These are phyloP conservation scores for Macrophya alboannulata DNA, from an alignment of 2,888 invertebrate genomes.

Conservation along the genomic window DNA sequence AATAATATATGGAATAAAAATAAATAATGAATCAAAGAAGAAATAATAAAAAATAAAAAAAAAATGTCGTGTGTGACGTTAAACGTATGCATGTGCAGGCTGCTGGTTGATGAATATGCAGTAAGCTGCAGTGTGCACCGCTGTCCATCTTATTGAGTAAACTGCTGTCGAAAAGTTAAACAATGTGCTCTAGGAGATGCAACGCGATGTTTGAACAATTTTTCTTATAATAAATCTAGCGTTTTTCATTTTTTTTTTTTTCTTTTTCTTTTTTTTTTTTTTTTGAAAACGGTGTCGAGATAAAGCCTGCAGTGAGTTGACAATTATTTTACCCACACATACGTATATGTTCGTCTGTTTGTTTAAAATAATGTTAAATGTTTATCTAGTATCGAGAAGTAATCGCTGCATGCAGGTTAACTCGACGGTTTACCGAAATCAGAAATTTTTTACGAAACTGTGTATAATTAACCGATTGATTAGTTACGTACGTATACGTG, in stretches of 20 bases:
- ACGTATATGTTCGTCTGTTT: neutral
- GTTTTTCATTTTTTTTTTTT: neutral
- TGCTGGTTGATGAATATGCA: conserved; percentile 41
- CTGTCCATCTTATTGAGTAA: neutral
- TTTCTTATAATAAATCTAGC: conserved; percentile 27
- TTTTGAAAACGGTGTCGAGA: neutral
- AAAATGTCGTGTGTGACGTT: neutral
- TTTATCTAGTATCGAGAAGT: too few relatives aligned
- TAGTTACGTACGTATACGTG: too few relatives aligned
- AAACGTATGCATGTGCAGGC: conserved; percentile 35
- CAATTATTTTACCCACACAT: neutral
- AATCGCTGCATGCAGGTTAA: too few relatives aligned
- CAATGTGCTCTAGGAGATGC: conserved; percentile 22
- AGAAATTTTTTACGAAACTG: too few relatives aligned
- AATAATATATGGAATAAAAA: neutral
- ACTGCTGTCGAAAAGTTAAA: conserved; percentile 22
- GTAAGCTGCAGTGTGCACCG: neutral
- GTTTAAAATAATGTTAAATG: too few relatives aligned
- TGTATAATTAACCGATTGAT: too few relatives aligned
- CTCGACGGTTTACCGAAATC: too few relatives aligned
- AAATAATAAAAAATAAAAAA: neutral
- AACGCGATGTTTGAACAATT: conserved; percentile 16
- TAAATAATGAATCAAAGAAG: too few relatives aligned
- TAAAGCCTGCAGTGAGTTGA: neutral
- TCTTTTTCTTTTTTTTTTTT: neutral